phyloP scores from a whole-genome alignment of 1,140 invertebrate species.

The Bilobella aurantiaca region DNA sequence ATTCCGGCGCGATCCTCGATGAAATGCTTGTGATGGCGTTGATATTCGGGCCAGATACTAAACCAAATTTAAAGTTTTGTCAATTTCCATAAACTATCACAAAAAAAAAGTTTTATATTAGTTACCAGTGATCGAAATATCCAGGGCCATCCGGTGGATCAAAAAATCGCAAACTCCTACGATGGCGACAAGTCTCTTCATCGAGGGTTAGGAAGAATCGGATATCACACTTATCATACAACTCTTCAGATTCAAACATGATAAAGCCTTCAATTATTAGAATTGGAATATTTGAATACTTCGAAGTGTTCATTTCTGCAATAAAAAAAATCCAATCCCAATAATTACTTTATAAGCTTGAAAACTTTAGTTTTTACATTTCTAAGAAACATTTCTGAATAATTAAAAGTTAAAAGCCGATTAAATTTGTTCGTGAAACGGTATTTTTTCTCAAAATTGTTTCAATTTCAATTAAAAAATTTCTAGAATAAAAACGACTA shows the following conservation, averaged over 20 bases:
- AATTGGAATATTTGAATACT: conserved; percentile 26
- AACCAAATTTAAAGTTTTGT: background rate
- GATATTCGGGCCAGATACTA: conserved; percentile 30
- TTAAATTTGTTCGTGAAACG: too few species aligned
- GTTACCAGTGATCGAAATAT: conserved; percentile 25
- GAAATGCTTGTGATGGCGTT: conserved; percentile 16
- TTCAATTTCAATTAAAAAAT: background rate
- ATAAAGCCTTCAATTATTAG: conserved; percentile 29
- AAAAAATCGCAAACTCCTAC: conserved; percentile 18
- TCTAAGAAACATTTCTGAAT: too few species aligned
- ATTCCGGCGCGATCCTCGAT: conserved; percentile 18
- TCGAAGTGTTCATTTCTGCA: conserved; percentile 26
- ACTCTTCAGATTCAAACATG: conserved; percentile 17
- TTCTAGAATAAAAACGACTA: background rate
- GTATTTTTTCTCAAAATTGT: too few species aligned
- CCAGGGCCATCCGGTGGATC: conserved; percentile 26
- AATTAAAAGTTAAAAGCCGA: too few species aligned
- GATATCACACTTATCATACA: conserved; percentile 25
- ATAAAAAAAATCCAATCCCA: background rate
- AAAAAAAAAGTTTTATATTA: too few species aligned
- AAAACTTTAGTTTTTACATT: background rate
- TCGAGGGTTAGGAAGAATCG: conserved; percentile 26
- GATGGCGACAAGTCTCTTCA: conserved; percentile 19
- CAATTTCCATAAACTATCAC: background rate
- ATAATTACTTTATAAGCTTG: too few species aligned